Evolutionary conservation across 1,140 invertebrate genomes (phyloP).

Genomic region (Geopemphigus sp.): DNA sequence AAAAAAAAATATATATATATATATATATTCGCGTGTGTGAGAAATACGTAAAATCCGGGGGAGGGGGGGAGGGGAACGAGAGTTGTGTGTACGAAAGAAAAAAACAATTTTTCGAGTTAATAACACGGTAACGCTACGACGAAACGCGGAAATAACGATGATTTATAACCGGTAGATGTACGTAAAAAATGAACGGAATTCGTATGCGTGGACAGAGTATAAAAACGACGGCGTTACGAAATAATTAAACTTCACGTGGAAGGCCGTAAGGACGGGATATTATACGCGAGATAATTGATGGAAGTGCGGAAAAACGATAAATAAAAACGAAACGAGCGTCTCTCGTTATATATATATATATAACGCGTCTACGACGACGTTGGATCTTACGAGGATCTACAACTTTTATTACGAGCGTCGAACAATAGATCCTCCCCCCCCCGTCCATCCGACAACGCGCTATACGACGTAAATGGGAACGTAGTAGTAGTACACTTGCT

Average conservation of each 20-base stretch:
- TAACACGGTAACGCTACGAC: neutral
- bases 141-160: neutral
- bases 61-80: no score
- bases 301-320: neutral
- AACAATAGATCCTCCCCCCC: no score
- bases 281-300: no score
- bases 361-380: no score
- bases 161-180: neutral
- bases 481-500: no score
- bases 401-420: neutral
- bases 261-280: no score
- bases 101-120: neutral
- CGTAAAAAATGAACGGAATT: neutral
- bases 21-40: no score
- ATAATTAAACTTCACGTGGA: no score
- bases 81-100: neutral
- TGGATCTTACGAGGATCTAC: neutral
- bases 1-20: constrained; percentile 15
- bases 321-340: neutral
- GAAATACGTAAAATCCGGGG: neutral
- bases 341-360: no score
- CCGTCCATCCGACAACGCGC: no score
- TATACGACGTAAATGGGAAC: neutral
- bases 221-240: no score
- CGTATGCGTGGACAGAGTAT: no score